phyloP scores from a whole-genome alignment of 2,113 vertebrate species.

The Parus major region DNA sequence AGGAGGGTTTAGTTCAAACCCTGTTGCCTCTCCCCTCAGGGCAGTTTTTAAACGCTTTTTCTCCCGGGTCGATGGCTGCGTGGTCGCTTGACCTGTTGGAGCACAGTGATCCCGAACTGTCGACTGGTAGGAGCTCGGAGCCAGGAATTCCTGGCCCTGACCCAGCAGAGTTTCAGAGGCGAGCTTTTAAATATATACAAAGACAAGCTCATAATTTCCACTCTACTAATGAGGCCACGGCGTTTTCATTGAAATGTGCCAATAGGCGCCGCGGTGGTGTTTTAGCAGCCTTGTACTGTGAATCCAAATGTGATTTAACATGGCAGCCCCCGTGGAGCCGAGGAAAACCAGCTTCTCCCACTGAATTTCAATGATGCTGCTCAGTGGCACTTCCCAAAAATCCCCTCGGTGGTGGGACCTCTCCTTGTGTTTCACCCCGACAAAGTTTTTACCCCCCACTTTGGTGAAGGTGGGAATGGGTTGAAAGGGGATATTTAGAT shows the following conservation, averaged over 20 bases:
- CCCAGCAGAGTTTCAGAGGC: constrained; percentile 25
- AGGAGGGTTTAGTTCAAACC: background rate
- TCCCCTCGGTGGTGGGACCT: background rate
- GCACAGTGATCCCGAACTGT: background rate
- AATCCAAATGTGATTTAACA: constrained; percentile 54
- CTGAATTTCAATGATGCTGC: constrained; percentile 32
- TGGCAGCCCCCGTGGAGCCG: background rate
- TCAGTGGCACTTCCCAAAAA: background rate
- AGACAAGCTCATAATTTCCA: constrained; percentile 54
- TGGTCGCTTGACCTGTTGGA: background rate
- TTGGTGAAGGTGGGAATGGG: background rate
- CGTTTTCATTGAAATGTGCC: constrained; percentile 40
- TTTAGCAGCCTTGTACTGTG: constrained; percentile 55
- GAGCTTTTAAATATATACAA: constrained; percentile 49
- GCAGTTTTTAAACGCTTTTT: background rate
- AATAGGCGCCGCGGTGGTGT: constrained; percentile 16
- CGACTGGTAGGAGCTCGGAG: background rate
- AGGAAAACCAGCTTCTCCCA: background rate
- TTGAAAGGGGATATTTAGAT: background rate
- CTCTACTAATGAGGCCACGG: constrained; percentile 47
- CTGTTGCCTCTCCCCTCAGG: background rate
- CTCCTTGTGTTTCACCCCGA: background rate
- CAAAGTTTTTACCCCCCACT: background rate
- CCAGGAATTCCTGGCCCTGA: background rate
- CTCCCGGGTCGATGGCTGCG: background rate